Conservation (phyloP, 2,797 vertebrate species). For the Darevskia nairensis region DNA sequence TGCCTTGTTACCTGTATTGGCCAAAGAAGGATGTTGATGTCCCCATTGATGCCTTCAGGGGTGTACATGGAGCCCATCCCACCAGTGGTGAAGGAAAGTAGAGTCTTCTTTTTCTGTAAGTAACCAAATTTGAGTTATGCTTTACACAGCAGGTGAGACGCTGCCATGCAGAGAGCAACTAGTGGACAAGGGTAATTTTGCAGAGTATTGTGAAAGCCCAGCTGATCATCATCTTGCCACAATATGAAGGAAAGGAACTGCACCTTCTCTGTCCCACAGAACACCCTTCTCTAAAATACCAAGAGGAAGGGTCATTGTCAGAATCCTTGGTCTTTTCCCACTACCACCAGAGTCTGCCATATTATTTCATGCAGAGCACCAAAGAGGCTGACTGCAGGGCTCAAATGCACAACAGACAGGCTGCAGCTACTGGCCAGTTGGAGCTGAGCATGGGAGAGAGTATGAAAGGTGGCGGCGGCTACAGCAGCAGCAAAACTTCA, state of each 20-base stretch:
- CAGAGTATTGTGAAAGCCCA: not conserved
- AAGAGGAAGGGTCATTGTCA: not conserved
- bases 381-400: not conserved
- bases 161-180: not conserved
- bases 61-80: constrained; percentile 81
- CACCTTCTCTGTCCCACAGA: too few relatives aligned
- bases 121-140: not conserved
- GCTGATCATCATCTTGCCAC: too few relatives aligned
- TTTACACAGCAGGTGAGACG: not conserved
- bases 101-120: constrained; percentile 82
- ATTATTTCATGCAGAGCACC: not conserved
- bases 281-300: not conserved
- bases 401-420: not conserved
- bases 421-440: not conserved
- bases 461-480: too few relatives aligned
- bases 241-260: too few relatives aligned
- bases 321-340: not conserved
- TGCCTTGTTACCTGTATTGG: constrained; percentile 82
- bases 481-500: too few relatives aligned
- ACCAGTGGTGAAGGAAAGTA: constrained; percentile 86
- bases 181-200: not conserved
- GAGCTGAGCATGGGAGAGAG: too few relatives aligned
- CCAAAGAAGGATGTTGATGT: constrained; percentile 87
- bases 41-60: constrained; percentile 81
- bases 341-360: not conserved